Conservation (phyloP, 2,888 invertebrate genomes). For the Troides helena region DNA sequence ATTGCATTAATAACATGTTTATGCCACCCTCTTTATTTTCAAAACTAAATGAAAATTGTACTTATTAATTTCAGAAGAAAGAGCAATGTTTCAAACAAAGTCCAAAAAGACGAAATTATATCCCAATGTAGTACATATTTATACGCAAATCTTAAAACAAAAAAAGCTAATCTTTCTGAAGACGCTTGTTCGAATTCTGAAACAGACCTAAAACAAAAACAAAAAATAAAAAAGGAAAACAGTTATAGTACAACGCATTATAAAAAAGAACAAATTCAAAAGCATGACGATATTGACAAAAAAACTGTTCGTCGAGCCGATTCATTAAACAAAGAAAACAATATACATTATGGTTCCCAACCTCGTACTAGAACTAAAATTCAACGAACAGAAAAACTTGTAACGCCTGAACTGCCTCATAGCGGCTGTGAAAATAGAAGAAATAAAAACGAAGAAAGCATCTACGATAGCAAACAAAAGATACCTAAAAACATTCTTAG, state of each 20-base stretch:
- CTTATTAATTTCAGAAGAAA: constrained; percentile 17
- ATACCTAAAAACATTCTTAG: constrained; percentile 11
- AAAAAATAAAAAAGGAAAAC: constrained; percentile 32
- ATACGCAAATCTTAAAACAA: constrained; percentile 46
- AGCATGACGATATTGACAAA: constrained; percentile 11
- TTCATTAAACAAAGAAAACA: constrained; percentile 21
- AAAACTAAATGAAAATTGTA: not conserved
- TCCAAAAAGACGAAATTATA: constrained; percentile 31
- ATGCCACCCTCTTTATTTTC: not conserved
- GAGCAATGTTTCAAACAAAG: constrained; percentile 25
- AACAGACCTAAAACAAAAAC: constrained; percentile 31
- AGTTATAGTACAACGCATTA: constrained; percentile 15
- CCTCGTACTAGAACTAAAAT: constrained; percentile 26
- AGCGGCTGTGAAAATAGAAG: constrained; percentile 12
- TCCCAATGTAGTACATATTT: constrained; percentile 42
- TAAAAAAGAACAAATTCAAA: constrained; percentile 10
- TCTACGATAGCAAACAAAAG: constrained; percentile 11
- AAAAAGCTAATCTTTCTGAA: constrained; percentile 17
- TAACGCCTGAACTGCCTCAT: constrained; percentile 36
- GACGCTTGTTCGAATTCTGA: constrained; percentile 3
- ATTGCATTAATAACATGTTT: too few relatives aligned
- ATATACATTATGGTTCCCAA: constrained; percentile 6
- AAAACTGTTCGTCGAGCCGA: constrained; percentile 3
- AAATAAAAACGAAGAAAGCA: constrained; percentile 9
- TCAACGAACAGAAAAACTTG: constrained; percentile 41